Base-by-base conservation (phyloP, 2,888 invertebrate species). In the Drosophila imparisetae region DNA sequence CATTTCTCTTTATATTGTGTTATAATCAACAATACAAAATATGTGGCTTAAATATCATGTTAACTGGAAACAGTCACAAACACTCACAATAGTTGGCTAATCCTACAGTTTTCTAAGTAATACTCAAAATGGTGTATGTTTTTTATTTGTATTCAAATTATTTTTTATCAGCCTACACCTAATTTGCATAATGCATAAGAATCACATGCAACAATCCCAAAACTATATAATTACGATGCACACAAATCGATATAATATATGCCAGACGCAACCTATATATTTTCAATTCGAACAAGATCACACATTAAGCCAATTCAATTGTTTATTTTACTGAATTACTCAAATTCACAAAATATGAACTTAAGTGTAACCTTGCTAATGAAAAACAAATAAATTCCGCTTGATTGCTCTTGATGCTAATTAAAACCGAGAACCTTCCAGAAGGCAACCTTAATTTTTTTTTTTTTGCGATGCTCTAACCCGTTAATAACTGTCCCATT, bases 361-460 rank as follows among this genome's bases (percentile, higher is more conserved):
- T 21, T 49, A 45, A 55, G 34, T 30, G 49, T 53, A 78, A n/a
- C 79, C 77, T 81, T 69, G 79, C 65, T 57, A 77, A 72, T 77
- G 52, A 78, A 72, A 72, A 64, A 48, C 69, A 64, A 34, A 21
- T 27, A 27, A 24, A 45, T 30, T 32, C 45, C 84, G 75, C 82
- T 78, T 82, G 80, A 84, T 86, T 82, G 83, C 79, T 38, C 58
- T 27, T 50, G 32, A 53, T n/a, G 57, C 21, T 60, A 81, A 83
- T 82, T 86, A 86, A 62, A 7, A n/a, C 50, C 42, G 61, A 66
- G 73, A 77, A 65, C 66, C 66, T 68, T 75, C 66, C 53, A 61
- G 21, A 66, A 65, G 52, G 42, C 21, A 48, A 21, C 27, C n/a
- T 34, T 45, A 34, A 49, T 67, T 64, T 36, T 61, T 66, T 55